A percentile compares a stretch with the other conserved stretches of the same genome.
Conservation (phyloP, 2,888 invertebrate species). For the Nephrocerus scutellatus region DNA sequence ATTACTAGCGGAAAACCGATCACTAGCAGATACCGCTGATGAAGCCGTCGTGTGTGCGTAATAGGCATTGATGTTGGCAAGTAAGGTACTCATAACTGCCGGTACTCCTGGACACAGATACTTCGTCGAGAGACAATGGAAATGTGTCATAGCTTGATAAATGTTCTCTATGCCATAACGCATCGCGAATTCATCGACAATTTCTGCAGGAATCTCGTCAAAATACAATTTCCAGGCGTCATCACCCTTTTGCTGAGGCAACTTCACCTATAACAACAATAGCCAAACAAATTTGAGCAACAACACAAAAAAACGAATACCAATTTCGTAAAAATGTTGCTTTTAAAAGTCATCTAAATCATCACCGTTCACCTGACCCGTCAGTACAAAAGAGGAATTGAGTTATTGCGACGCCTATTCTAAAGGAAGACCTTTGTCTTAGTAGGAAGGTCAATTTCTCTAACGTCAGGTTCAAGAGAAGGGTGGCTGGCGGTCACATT, state of each 20-base stretch:
- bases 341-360: no score
- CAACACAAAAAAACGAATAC: no score
- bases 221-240: slow-evolving; percentile 99
- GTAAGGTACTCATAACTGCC: slow-evolving; percentile 95
- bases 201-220: slow-evolving; percentile 95
- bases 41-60: slow-evolving; percentile 97
- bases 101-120: slow-evolving; percentile 98
- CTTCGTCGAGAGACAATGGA: slow-evolving; percentile 98
- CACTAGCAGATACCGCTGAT: slow-evolving; percentile 96
- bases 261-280: slow-evolving; percentile 54
- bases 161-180: slow-evolving; percentile 99
- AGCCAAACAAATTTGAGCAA: no score
- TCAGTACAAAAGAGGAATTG: no score
- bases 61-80: slow-evolving; percentile 99
- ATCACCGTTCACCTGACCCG: no score
- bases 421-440: no score
- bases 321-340: no score
- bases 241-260: slow-evolving; percentile 91
- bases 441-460: no score
- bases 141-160: slow-evolving; percentile 80
- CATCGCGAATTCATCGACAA: slow-evolving; percentile 99
- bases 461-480: no score
- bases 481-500: no score
- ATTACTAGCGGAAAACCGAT: slow-evolving; percentile 98
- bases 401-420: no score